Evolutionary conservation across 2,113 vertebrate species (phyloP).

Genomic region (Brachionichthys hirsutus): DNA sequence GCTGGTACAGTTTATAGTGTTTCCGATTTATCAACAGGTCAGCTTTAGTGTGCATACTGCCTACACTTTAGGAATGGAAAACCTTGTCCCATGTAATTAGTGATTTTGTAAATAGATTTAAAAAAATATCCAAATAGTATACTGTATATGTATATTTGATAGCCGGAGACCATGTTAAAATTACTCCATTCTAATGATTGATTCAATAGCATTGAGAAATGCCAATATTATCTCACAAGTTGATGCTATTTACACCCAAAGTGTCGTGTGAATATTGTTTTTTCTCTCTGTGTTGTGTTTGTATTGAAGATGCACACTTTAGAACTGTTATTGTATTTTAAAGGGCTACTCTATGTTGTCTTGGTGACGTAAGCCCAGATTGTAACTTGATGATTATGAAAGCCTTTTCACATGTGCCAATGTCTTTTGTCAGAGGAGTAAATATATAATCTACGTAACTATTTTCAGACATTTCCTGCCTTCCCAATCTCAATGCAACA

Average conservation of each 20-base stretch:
- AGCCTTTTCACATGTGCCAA: constrained; percentile 58
- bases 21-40: constrained; percentile 33
- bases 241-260: constrained; percentile 12
- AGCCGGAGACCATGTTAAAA: neutral
- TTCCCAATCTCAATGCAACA: no score
- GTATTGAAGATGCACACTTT: constrained; percentile 21
- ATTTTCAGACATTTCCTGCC: constrained; percentile 5
- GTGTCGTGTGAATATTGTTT: constrained; percentile 10
- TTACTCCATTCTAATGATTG: neutral
- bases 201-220: neutral
- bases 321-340: constrained; percentile 30
- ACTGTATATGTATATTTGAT: constrained; percentile 10
- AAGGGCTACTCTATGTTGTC: constrained; percentile 59
- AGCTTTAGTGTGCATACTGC: constrained; percentile 20
- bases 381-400: constrained; percentile 48
- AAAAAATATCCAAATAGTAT: constrained; percentile 1
- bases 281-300: constrained; percentile 30
- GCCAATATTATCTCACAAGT: neutral
- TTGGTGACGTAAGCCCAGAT: constrained; percentile 34
- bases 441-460: constrained; percentile 2
- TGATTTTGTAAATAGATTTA: constrained; percentile 29
- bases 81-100: constrained; percentile 8
- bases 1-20: constrained; percentile 15
- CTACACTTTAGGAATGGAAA: constrained; percentile 22
- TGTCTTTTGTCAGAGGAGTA: constrained; percentile 20